Base-by-base conservation (phyloP, 2,797 vertebrate genomes). In the Aeoliscus strigatus region DNA sequence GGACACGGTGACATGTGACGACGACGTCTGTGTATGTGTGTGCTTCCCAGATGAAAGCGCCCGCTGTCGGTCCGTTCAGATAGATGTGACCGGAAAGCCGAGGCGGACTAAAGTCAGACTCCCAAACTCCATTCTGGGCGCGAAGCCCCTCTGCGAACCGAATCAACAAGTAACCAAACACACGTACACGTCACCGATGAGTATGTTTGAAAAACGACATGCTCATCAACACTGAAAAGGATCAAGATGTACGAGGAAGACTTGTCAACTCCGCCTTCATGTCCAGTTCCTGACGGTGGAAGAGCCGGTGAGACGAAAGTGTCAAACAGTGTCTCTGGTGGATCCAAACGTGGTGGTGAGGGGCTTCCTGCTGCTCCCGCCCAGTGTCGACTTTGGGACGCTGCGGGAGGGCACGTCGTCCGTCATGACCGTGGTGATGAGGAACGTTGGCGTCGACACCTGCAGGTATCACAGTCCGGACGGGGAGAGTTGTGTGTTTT, bases 381-480 rank as follows among this genome's bases (percentile, higher is more conserved):
- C 86, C 3, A 57, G 42, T 0, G 79, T 91, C n/a, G 75, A 64
- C 6, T 88, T 96, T 45, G 92, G 93, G 1, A 68, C 88, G 1
- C 79, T 92, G 13, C 77, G 73, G 72, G 88, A 91, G 65, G 90
- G 91, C 17, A 85, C 73, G 31, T 85, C 63, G n/a, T 90, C 88
- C 0, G 13, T 59, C 3, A 6, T 85, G 17, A 81, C 62, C 0
- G 90, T 92, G 10, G 68, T 78, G 34, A 77, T 96, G 68, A 94
- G 78, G 79, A 96, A 96, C 0, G 44, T 89, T 18, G 92, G 93
- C 0, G 75, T 92, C 12, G 86, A 94, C 58, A 88, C 88, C 42
- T 90, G 88, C 82, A 91, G 94, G 94, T 94, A 66, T 70, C 68
- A 32, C 24, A 4, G n/a, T n/a, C n/a, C n/a, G n/a, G n/a, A n/a